phyloP scores from a whole-genome alignment of 2,113 vertebrate genomes.

The Takifugu flavidus region DNA sequence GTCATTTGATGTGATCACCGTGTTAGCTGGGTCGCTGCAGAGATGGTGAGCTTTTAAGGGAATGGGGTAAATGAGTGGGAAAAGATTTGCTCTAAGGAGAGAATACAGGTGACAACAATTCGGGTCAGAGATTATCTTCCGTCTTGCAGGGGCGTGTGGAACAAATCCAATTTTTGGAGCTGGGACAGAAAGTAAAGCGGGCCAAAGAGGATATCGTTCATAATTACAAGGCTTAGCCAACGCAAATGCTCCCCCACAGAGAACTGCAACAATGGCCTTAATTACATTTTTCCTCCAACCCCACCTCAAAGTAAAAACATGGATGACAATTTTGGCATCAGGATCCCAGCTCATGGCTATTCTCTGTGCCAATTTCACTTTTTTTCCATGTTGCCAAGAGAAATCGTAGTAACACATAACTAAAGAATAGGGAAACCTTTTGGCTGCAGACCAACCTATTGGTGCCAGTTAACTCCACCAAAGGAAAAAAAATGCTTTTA shows the following conservation, averaged over 20 bases:
- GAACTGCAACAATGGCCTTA: slow-evolving; percentile 72
- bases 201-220: slow-evolving; percentile 72
- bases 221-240: slow-evolving; percentile 71
- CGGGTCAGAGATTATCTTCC: slow-evolving; percentile 70
- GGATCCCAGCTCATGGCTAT: slow-evolving; percentile 67
- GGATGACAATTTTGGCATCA: slow-evolving; percentile 72
- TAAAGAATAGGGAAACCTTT: slow-evolving; percentile 73
- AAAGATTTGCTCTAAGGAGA: slow-evolving; percentile 37
- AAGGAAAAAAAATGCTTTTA: slow-evolving; percentile 68
- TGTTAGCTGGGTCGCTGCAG: slow-evolving; percentile 51
- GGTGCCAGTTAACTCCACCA: slow-evolving; percentile 73
- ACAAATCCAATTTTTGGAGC: slow-evolving; percentile 70
- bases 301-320: slow-evolving; percentile 67
- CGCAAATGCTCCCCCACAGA: slow-evolving; percentile 62
- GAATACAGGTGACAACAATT: slow-evolving; percentile 67
- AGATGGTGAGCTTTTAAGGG: slow-evolving; percentile 61
- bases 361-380: slow-evolving; percentile 65
- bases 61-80: slow-evolving; percentile 55
- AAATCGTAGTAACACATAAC: slow-evolving; percentile 78
- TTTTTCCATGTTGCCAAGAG: slow-evolving; percentile 65
- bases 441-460: slow-evolving; percentile 56
- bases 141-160: slow-evolving; percentile 63
- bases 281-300: slow-evolving; percentile 68
- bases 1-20: slow-evolving; percentile 55
- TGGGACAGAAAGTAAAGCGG: slow-evolving; percentile 66